A percentile compares a stretch with the other conserved stretches of the same genome.
phyloP scores from a whole-genome alignment of 2,797 vertebrate genomes.

The Allobates femoralis region DNA sequence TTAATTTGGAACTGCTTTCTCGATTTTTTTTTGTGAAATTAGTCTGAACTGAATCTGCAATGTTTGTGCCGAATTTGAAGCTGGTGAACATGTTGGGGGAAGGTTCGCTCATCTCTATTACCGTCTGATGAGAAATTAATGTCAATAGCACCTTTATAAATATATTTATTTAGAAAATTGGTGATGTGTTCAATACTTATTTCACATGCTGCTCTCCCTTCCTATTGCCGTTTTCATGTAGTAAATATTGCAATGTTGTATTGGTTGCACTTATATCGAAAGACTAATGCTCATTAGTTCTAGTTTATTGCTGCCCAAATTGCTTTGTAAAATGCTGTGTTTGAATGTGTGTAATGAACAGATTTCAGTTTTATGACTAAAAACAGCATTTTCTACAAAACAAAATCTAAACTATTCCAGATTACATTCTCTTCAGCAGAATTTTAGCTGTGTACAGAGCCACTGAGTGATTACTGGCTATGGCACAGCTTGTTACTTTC shows the following conservation, averaged over 20 bases:
- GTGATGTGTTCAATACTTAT: no score
- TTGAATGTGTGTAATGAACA: conserved; percentile 30
- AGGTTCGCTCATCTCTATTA: no score
- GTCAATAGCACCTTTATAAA: no score
- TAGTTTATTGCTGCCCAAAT: conserved; percentile 39
- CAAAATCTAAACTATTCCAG: neutral
- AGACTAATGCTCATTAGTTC: conserved; percentile 33
- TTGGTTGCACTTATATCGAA: neutral
- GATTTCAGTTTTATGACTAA: conserved; percentile 35
- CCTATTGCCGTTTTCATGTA: neutral
- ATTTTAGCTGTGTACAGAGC: conserved; percentile 17
- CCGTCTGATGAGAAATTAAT: no score
- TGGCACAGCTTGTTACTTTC: conserved; percentile 37
- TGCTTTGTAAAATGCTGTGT: conserved; percentile 48
- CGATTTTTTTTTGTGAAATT: no score
- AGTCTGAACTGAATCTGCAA: no score
- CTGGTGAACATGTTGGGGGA: no score
- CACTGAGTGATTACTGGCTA: conserved; percentile 21
- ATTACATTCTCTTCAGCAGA: conserved; percentile 25
- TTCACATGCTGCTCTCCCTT: neutral
- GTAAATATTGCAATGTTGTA: conserved; percentile 34
- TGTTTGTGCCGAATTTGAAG: no score
- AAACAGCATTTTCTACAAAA: conserved; percentile 32
- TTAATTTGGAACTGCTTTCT: no score
- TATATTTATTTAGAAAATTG: no score